Percentiles rank a stretch among this genome's conserved stretches.
Conservation (phyloP, 2,797 vertebrate genomes). For the Zalophus californianus region DNA sequence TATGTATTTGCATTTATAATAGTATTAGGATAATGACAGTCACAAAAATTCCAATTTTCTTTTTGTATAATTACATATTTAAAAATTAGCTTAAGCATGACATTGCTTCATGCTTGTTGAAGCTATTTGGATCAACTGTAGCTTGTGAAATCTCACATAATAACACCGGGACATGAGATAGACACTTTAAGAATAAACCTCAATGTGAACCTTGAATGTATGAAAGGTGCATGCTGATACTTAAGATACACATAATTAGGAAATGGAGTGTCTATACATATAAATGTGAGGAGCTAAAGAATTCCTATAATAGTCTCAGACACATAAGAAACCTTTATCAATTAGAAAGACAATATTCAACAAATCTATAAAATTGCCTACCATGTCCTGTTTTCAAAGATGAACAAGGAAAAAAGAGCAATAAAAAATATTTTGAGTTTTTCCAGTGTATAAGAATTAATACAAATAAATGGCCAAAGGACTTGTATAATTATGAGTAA, state of each 20-base stretch:
- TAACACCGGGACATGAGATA: not conserved
- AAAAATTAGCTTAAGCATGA: slow-evolving; percentile 15
- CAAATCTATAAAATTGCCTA: not conserved
- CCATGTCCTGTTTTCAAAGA: not conserved
- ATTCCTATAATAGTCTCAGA: not conserved
- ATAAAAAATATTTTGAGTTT: not conserved
- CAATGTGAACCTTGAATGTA: not conserved
- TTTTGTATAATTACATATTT: not conserved
- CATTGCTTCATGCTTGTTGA: not conserved
- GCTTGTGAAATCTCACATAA: not conserved
- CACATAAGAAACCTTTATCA: not conserved
- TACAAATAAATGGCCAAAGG: not conserved
- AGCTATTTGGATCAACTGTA: not conserved
- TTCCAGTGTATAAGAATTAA: not conserved
- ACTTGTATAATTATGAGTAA: not conserved
- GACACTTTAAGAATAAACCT: not conserved
- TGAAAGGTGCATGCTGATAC: not conserved
- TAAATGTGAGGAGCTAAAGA: not conserved
- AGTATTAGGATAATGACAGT: not conserved
- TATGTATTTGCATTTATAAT: not conserved
- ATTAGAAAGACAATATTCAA: not conserved
- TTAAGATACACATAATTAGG: not conserved
- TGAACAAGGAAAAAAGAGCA: not conserved
- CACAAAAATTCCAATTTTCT: not conserved
- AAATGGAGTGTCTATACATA: not conserved